phyloP scores from a whole-genome alignment of 37 sponge, comb jelly and placozoan genomes.

The Spongilla lacustris region DNA sequence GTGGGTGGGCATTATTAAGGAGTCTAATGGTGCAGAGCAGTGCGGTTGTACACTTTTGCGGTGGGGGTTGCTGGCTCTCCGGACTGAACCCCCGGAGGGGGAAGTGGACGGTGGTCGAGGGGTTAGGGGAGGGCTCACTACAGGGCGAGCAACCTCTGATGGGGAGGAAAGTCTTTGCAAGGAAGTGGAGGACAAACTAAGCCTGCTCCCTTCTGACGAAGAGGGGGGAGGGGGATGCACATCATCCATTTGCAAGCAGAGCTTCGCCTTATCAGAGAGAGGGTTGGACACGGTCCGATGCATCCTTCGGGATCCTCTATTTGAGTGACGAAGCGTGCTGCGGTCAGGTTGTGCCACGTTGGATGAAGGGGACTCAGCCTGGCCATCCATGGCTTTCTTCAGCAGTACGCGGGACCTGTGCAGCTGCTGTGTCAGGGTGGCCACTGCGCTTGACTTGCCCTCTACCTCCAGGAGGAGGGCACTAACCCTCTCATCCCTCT shows the following conservation, averaged over 20 bases:
- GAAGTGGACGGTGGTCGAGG: neutral
- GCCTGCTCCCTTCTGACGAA: neutral
- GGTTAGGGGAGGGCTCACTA: neutral
- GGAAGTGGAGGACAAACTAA: neutral
- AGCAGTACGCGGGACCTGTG: conserved; percentile 24
- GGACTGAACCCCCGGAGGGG: neutral
- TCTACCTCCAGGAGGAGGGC: conserved; percentile 45
- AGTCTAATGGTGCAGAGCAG: neutral
- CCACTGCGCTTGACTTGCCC: conserved; percentile 36
- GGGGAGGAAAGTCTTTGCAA: neutral
- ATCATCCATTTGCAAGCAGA: neutral
- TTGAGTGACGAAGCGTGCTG: neutral
- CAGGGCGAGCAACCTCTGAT: neutral
- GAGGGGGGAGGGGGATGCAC: neutral
- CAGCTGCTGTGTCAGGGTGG: conserved; percentile 52
- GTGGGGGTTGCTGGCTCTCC: neutral
- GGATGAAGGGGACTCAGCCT: neutral
- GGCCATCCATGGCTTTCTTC: conserved; percentile 18
- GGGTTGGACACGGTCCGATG: neutral
- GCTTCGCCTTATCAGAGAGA: neutral
- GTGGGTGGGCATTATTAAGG: neutral
- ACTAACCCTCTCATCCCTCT: conserved; percentile 20
- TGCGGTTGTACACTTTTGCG: neutral
- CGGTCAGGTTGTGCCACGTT: neutral
- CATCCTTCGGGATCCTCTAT: neutral